Evolutionary conservation across 2,113 vertebrate genomes (phyloP), one percentile per base, ranked within the genome.

Genomic region (Porphyrio hochstetteri): DNA sequence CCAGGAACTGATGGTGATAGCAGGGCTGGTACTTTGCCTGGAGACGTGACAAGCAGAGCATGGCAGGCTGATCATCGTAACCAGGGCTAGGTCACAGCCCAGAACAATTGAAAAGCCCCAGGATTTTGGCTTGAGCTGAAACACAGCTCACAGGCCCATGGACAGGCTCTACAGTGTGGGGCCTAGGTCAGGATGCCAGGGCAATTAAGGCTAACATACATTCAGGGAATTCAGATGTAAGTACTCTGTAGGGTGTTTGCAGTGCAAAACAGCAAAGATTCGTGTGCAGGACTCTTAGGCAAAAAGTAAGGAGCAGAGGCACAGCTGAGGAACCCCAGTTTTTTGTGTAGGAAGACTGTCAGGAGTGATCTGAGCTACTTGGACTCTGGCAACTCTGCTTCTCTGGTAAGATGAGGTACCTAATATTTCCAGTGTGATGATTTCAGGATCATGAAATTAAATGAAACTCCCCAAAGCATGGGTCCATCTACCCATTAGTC

Each of bases 261-360:
- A 6, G 31, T 38, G 33, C 50, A 75, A 65, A 75, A 78, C 48
- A 27, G 5, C 23, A 48, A 40, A 61, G 40, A 36, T 57, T 85
- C 7, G 42, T 9, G 25, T 0, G 1, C 35, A n/a, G 42, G 16
- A 19, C 14, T 42, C 20, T 40, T 2, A 7, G 18, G 27, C 20
- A 63, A 83, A 93, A 35, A 38, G 18, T 12, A 68, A 64, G 35
- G 14, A 53, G 11, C 10, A 57, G 16, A 81, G 11, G 10, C 4
- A 5, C 16, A 16, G 28, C 28, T 10, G 53, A 29, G 16, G 53
- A 29, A 31, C 53, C 52, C 28, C 28, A 55, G 33, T n/a, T 87
- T 56, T 53, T 29, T 23, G 31, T 60, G 14, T 19, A 31, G 35
- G 18, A 5, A 9, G 11, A 7, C 4, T 11, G 17, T 24, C 21